phyloP scores from a whole-genome alignment of 1,140 invertebrate species.

The Pachypeltis micranthus region DNA sequence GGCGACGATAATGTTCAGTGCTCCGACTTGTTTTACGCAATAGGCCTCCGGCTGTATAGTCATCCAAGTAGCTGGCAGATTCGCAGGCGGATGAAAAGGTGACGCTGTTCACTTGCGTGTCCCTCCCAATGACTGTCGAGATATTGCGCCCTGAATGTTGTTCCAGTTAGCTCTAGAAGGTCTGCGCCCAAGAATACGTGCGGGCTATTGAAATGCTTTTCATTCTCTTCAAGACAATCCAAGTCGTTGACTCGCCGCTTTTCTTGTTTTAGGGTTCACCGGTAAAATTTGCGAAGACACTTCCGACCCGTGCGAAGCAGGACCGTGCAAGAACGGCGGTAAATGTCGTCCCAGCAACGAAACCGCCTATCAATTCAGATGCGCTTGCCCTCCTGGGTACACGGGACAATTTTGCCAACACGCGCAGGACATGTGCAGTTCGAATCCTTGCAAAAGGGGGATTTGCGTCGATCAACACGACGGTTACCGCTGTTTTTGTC shows the following conservation, averaged over 20 bases:
- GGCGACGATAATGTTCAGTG: no score
- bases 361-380: constrained; percentile 87
- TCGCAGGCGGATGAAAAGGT: no score
- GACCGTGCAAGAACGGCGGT: constrained; percentile 89
- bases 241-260: background rate
- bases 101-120: no score
- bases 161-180: no score
- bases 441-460: constrained; percentile 38
- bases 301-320: constrained; percentile 84
- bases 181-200: background rate
- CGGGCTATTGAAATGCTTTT: no score
- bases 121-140: no score
- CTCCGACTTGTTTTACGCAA: no score
- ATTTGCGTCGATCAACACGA: constrained; percentile 37
- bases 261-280: constrained; percentile 32
- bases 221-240: no score
- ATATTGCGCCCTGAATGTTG: no score
- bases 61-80: no score
- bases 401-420: constrained; percentile 45
- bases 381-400: constrained; percentile 69
- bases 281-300: constrained; percentile 89
- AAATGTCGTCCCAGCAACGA: constrained; percentile 49
- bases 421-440: constrained; percentile 35
- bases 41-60: no score
- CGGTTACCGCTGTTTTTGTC: constrained; percentile 36